Evolutionary conservation across 2,888 invertebrate species (phyloP).

Genomic region (Nemotelus pantherinus): DNA sequence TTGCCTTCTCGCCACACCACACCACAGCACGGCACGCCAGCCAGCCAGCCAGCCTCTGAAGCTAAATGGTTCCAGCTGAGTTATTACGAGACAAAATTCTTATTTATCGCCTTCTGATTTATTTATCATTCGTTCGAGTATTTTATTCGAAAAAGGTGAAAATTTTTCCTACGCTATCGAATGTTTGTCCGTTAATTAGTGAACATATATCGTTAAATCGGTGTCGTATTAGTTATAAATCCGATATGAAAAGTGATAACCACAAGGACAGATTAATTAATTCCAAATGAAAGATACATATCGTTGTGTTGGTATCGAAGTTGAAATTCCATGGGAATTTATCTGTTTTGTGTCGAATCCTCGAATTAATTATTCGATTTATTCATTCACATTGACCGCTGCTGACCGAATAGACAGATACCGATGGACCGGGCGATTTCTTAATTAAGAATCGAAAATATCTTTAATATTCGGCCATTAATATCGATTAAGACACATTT

Average conservation of each 20-base stretch:
- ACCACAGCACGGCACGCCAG: no score
- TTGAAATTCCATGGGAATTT: conserved; percentile 34
- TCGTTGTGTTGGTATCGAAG: neutral
- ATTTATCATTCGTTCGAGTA: conserved; percentile 55
- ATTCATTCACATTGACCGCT: conserved; percentile 1
- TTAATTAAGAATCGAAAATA: conserved; percentile 32
- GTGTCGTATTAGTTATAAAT: conserved; percentile 65
- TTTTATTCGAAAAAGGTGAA: conserved; percentile 41
- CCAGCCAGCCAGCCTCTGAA: neutral
- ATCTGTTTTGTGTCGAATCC: conserved; percentile 30
- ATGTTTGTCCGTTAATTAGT: conserved; percentile 64
- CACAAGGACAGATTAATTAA: conserved; percentile 65
- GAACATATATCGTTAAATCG: conserved; percentile 65
- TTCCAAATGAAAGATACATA: conserved; percentile 59
- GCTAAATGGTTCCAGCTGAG: conserved; percentile 60
- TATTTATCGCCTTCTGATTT: conserved; percentile 65
- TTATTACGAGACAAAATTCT: conserved; percentile 65
- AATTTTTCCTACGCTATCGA: conserved; percentile 28
- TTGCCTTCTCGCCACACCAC: conserved; percentile 14
- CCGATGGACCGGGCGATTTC: conserved; percentile 15
- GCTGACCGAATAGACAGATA: neutral
- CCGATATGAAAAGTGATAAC: conserved; percentile 59
- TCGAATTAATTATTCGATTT: conserved; percentile 33
- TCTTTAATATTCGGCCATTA: conserved; percentile 27
- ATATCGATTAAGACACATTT: conserved; percentile 35